A percentile compares a stretch with the other conserved stretches of the same genome.
Conservation (phyloP, 2,113 vertebrate genomes). For the Cricetomys ansorgei region DNA sequence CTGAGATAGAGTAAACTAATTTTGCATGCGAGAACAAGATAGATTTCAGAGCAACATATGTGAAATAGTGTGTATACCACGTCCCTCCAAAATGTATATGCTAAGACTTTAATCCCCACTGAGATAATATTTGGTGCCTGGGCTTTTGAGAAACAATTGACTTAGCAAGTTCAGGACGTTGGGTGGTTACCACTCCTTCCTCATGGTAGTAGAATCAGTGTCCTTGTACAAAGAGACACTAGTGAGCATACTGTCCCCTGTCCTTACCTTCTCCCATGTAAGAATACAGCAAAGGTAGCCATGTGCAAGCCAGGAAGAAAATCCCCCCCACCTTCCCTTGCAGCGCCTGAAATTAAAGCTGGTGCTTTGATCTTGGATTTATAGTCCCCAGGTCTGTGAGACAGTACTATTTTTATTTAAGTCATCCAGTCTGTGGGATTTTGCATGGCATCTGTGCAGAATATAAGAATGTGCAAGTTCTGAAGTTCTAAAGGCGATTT, state of each 20-base stretch:
- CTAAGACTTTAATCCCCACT: background rate
- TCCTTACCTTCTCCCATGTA: background rate
- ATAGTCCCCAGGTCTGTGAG: background rate
- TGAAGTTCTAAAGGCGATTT: constrained; percentile 23
- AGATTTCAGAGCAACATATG: background rate
- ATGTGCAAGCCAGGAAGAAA: background rate
- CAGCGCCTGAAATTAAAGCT: background rate
- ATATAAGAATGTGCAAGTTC: background rate
- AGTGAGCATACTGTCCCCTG: background rate
- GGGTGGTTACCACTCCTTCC: background rate
- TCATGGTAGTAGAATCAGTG: background rate
- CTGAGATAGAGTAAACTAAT: background rate
- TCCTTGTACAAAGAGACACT: background rate
- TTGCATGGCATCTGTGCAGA: background rate
- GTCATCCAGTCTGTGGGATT: background rate
- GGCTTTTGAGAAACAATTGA: background rate
- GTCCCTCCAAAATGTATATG: background rate
- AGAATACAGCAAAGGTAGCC: background rate
- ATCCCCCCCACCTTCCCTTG: background rate
- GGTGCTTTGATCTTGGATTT: background rate
- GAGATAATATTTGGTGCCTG: background rate
- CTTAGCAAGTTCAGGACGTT: background rate
- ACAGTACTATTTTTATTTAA: background rate
- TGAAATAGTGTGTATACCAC: background rate
- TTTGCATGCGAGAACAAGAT: background rate